phyloP scores from a whole-genome alignment of 2,113 vertebrate genomes.

The Galemys pyrenaicus region DNA sequence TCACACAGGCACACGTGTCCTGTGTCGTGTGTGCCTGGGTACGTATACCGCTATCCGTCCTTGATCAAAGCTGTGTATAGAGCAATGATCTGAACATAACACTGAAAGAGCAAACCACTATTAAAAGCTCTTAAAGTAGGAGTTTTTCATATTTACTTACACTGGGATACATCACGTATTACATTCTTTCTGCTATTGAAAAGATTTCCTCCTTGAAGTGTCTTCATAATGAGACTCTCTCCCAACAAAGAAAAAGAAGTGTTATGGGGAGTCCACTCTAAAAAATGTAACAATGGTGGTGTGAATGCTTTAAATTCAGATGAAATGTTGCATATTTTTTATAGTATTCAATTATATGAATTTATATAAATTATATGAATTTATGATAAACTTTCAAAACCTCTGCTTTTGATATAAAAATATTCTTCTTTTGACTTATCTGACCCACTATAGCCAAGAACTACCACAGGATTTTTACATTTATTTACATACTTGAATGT shows the following conservation, averaged over 20 bases:
- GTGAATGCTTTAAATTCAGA: not conserved
- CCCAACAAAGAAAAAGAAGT: not conserved
- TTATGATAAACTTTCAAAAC: too few species aligned
- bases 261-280: not conserved
- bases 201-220: not conserved
- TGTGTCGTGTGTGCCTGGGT: not conserved
- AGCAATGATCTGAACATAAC: not conserved
- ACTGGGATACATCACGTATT: not conserved
- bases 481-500: not conserved
- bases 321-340: not conserved
- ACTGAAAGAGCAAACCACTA: not conserved
- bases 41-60: not conserved
- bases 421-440: not conserved
- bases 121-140: not conserved
- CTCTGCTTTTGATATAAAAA: not conserved
- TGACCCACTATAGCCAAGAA: not conserved
- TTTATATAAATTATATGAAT: slow-evolving; percentile 27
- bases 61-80: not conserved
- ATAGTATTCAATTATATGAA: not conserved
- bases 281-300: not conserved
- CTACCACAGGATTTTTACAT: not conserved
- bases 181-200: not conserved
- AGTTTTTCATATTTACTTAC: not conserved
- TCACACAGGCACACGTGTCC: too few species aligned
- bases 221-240: not conserved